A percentile compares a stretch with the other conserved stretches of the same genome.
Evolutionary conservation across 1,140 invertebrate genomes (phyloP).

Genomic region (Galendromus occidentalis): DNA sequence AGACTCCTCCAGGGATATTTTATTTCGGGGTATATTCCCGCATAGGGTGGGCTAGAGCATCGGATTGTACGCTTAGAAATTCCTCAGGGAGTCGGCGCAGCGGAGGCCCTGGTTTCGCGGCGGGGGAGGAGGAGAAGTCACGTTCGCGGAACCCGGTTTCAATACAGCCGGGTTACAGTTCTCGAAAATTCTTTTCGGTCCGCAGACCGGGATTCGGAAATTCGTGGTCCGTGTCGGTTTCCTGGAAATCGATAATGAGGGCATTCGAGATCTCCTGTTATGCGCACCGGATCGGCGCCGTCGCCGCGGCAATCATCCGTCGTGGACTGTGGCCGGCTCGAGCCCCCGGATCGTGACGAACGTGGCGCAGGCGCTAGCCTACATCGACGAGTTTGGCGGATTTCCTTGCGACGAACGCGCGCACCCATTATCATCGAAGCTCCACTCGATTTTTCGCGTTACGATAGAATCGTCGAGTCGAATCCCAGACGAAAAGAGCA

Average conservation of each 20-base stretch:
- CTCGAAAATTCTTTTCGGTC: conserved; percentile 8
- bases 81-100: no score
- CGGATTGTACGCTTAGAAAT: no score
- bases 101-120: no score
- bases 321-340: conserved; percentile 32
- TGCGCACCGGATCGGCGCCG: conserved; percentile 39
- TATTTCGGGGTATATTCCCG: no score
- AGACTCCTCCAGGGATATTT: no score
- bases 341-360: conserved; percentile 41
- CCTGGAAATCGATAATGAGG: conserved; percentile 64
- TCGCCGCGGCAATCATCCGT: conserved; percentile 33
- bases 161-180: no score
- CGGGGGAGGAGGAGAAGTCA: no score
- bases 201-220: conserved; percentile 16
- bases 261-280: conserved; percentile 46
- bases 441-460: conserved; percentile 47
- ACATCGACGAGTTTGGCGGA: conserved; percentile 36
- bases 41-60: conserved; percentile 32
- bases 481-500: conserved; percentile 11
- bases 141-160: no score
- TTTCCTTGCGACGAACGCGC: conserved; percentile 44
- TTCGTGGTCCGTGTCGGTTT: conserved; percentile 42
- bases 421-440: conserved; percentile 61
- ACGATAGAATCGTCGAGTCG: conserved; percentile 25
- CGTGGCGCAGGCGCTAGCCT: conserved; percentile 41